phyloP scores from a whole-genome alignment of 2,888 invertebrate genomes.

The Minunthozetes semirufus region DNA sequence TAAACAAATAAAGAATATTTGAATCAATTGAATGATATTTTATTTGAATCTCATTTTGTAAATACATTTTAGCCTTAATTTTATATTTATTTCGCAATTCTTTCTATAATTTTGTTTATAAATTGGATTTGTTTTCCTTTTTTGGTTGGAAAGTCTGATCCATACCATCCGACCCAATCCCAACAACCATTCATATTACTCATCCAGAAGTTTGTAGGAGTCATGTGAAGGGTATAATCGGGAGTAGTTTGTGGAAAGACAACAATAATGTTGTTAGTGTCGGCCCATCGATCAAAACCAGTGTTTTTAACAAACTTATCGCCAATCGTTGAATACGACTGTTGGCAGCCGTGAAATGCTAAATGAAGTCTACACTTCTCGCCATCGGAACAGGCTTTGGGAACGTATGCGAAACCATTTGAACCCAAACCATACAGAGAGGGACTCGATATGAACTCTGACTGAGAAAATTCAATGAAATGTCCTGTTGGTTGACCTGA shows the following conservation, averaged over 20 bases:
- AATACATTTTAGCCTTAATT: not conserved
- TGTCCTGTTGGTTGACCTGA: not conserved
- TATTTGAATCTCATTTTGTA: not conserved
- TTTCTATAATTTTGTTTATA: constrained; percentile 27
- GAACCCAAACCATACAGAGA: not conserved
- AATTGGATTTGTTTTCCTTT: constrained; percentile 5
- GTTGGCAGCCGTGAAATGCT: constrained; percentile 31
- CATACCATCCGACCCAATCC: constrained; percentile 34
- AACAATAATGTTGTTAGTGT: constrained; percentile 29
- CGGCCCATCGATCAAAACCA: constrained; percentile 33
- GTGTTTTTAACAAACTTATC: constrained; percentile 28
- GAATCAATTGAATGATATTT: no score
- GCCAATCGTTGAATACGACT: not conserved
- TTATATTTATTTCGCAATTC: constrained; percentile 7
- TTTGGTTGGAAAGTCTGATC: constrained; percentile 14
- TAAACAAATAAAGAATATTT: no score
- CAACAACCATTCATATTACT: constrained; percentile 28
- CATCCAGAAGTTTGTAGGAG: not conserved
- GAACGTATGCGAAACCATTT: constrained; percentile 23
- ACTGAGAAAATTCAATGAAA: constrained; percentile 29
- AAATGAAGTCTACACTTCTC: constrained; percentile 26
- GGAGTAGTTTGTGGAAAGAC: constrained; percentile 23
- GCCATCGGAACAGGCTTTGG: constrained; percentile 20
- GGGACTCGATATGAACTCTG: constrained; percentile 24
- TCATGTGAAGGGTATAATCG: not conserved